Base-by-base conservation (phyloP, 2,113 vertebrate genomes). In the Pteruthius melanotis region DNA sequence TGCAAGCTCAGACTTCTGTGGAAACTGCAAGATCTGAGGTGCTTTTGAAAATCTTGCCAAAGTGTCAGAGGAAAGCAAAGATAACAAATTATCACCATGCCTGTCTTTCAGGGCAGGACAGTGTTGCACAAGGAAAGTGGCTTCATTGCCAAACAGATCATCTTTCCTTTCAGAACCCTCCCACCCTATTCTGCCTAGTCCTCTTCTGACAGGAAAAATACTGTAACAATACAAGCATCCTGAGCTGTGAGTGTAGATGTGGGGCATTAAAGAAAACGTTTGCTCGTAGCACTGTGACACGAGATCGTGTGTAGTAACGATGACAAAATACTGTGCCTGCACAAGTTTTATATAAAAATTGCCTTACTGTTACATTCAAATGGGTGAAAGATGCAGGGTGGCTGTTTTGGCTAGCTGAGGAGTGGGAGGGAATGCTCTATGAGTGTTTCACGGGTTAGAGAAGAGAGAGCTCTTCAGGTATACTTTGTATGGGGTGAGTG, bases 281-380 rank as follows among this genome's bases (percentile, higher is more conserved):
- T 80, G 13, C 33, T 69, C 0, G 1, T 72, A 60, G 45, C 80
- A n/a, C 15, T 78, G 49, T 60, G 64, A 7, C 4, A 4, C 0
- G 0, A 23, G 16, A 22, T 53, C 0, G 0, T 45, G 9, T 82
- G 56, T 63, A 49, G 20, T 40, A 50, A 45, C 13, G 27, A 26
- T 22, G 8, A 47, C 49, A 60, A 24, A 64, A 69, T 45, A 31
- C 24, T 12, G 10, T 16, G 44, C 35, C 21, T 64, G 37, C 31
- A 33, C 30, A 45, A 53, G 33, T 61, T 65, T 45, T 23, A 3
- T 22, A 22, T 33, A 12, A 57, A 83, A 11, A 3, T 10, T 35
- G 24, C 63, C 47, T 64, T 83, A 13, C 27, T 6, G 42, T 60
- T n/a, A 6, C 22, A n/a, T 71, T 72, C 9, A 59, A 17, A 52